These are phyloP conservation scores for Melipona bicolor DNA, from an alignment of 2,888 invertebrate genomes.

Conservation along the genomic window DNA sequence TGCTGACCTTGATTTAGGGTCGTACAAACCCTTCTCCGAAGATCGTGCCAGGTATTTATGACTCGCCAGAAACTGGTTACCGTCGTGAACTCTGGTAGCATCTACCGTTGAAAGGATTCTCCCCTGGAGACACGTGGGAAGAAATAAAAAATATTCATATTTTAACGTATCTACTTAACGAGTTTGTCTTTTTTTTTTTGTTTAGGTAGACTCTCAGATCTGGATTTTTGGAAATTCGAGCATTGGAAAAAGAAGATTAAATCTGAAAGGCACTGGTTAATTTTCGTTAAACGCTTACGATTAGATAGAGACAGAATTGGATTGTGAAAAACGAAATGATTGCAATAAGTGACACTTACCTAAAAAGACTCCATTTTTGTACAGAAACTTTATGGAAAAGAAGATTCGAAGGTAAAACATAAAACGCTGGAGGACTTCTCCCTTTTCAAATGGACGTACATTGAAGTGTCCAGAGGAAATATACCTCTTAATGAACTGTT, in stretches of 20 bases:
- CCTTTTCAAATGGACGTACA: conserved; percentile 36
- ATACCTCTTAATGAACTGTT: conserved; percentile 67
- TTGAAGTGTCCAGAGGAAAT: conserved; percentile 61
- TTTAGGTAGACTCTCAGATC: no score
- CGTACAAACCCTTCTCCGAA: conserved; percentile 68
- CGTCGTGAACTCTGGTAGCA: conserved; percentile 40
- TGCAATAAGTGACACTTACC: neutral
- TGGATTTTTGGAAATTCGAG: neutral
- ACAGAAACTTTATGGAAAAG: neutral
- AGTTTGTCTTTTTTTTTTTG: neutral
- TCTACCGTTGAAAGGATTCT: conserved; percentile 56
- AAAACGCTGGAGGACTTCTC: conserved; percentile 19
- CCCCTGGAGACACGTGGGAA: conserved; percentile 18
- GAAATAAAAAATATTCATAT: conserved; percentile 63
- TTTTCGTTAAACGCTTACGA: neutral
- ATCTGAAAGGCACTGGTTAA: neutral
- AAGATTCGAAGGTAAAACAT: neutral
- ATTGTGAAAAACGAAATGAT: neutral
- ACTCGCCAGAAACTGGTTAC: conserved; percentile 56
- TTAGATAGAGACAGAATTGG: neutral
- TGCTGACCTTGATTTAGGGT: conserved; percentile 80
- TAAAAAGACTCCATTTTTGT: neutral
- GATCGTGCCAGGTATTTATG: conserved; percentile 62
- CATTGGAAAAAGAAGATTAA: neutral
- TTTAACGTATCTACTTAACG: conserved; percentile 19